phyloP scores from a whole-genome alignment of 1,140 invertebrate genomes.

The Danaus plexippus region DNA sequence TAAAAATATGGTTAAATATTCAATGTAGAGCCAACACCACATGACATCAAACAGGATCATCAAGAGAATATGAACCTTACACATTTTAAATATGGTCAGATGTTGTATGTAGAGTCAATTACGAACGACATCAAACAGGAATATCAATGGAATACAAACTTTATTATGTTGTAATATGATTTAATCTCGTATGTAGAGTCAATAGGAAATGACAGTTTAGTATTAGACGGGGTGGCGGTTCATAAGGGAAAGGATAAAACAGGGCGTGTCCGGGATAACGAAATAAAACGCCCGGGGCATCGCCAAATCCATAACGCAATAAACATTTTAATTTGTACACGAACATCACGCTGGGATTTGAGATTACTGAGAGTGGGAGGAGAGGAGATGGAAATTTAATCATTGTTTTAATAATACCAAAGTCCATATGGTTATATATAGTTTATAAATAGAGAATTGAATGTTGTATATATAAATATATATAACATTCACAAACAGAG shows the following conservation, averaged over 20 bases:
- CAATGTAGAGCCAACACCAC: no score
- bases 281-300: constrained; percentile 61
- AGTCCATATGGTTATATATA: no score
- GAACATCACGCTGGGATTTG: constrained; percentile 66
- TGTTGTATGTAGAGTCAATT: no score
- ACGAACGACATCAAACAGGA: no score
- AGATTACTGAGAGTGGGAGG: constrained; percentile 55
- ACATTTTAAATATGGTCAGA: no score
- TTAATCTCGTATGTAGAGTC: constrained; percentile 16
- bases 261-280: constrained; percentile 60
- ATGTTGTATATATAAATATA: no score
- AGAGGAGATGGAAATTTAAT: constrained; percentile 48
- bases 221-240: constrained; percentile 55
- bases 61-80: no score
- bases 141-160: constrained; percentile 25
- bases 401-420: background rate
- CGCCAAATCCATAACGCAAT: constrained; percentile 67
- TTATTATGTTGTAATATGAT: constrained; percentile 32
- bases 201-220: constrained; percentile 58
- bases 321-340: constrained; percentile 71
- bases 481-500: no score
- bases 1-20: no score
- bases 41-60: no score
- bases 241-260: constrained; percentile 28
- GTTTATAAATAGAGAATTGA: no score